phyloP scores from a whole-genome alignment of 2,113 vertebrate species.

The Acinonyx jubatus region DNA sequence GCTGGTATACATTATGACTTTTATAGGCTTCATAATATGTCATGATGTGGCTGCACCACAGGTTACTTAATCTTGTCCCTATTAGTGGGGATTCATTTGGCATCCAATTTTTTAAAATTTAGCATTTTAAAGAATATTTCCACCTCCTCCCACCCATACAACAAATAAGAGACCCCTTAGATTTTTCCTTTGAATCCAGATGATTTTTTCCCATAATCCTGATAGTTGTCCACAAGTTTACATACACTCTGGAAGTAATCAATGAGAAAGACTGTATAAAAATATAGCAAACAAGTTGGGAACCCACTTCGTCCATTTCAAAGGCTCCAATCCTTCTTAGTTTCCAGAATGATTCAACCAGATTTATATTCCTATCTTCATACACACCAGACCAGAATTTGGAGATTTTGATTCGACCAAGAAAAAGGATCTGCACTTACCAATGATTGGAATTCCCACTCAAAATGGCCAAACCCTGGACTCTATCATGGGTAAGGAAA shows the following conservation, averaged over 20 bases:
- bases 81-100: not conserved
- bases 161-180: not conserved
- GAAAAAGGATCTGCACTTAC: not conserved
- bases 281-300: not conserved
- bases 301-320: not conserved
- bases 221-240: not conserved
- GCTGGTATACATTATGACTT: not conserved
- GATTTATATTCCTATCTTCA: not conserved
- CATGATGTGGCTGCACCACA: not conserved
- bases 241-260: not conserved
- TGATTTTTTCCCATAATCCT: not conserved
- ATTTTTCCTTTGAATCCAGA: not conserved
- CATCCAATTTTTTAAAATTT: not conserved
- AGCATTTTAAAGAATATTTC: slow-evolving; percentile 18
- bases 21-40: not conserved
- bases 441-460: not conserved
- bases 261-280: not conserved
- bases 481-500: not conserved
- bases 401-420: not conserved
- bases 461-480: not conserved
- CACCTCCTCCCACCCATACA: not conserved
- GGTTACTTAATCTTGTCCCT: not conserved
- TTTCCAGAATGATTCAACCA: not conserved
- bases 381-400: not conserved
- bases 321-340: not conserved